These are phyloP conservation scores for Stomorhina lunata DNA, from an alignment of 2,888 invertebrate species.

Conservation along the genomic window DNA sequence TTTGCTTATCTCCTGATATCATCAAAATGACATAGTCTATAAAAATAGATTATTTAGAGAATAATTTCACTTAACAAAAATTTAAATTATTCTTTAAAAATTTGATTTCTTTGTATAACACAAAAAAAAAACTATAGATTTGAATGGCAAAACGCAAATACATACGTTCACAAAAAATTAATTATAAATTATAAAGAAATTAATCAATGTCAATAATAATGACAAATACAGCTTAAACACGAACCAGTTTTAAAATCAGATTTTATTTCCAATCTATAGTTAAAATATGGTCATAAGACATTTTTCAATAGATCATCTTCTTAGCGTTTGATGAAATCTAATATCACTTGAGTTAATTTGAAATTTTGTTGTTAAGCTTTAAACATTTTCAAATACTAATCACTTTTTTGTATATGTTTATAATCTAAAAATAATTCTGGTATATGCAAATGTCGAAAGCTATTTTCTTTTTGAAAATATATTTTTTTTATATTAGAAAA, in stretches of 20 bases:
- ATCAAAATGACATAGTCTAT: constrained; percentile 50
- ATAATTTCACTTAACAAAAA: constrained; percentile 26
- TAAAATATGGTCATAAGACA: constrained; percentile 32
- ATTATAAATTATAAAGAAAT: constrained; percentile 77
- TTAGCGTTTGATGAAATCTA: constrained; percentile 51
- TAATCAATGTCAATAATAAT: constrained; percentile 76
- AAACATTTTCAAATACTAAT: constrained; percentile 25
- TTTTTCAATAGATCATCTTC: no score
- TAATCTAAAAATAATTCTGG: constrained; percentile 16
- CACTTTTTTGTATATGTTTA: constrained; percentile 5
- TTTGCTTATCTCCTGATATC: no score
- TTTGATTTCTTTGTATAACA: constrained; percentile 24
- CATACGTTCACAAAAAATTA: no score
- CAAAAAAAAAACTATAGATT: no score
- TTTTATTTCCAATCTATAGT: neutral
- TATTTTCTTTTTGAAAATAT: constrained; percentile 18
- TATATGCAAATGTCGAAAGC: constrained; percentile 32
- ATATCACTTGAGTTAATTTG: constrained; percentile 42
- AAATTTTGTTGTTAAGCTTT: neutral
- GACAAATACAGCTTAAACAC: constrained; percentile 73
- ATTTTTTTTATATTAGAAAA: neutral
- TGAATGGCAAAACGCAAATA: no score
- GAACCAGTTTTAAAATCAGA: constrained; percentile 60
- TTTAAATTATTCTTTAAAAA: neutral
- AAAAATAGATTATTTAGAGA: constrained; percentile 57